Conservation (phyloP, 2,113 vertebrate species). For the Neolamprologus toae region DNA sequence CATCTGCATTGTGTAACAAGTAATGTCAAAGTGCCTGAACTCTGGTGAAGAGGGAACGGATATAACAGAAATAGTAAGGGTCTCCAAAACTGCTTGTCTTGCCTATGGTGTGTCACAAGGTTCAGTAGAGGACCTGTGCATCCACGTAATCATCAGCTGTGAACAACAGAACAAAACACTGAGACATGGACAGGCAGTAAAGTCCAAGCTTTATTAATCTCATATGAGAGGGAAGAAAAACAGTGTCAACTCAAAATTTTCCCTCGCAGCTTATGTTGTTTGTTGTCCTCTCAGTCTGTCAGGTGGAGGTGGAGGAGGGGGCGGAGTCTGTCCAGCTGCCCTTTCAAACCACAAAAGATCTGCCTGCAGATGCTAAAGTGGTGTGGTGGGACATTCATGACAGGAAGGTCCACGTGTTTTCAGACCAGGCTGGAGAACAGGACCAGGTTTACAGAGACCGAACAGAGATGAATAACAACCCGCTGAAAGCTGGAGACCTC, state of each 20-base stretch:
- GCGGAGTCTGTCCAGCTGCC: background rate
- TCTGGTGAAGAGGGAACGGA: rapidly evolving
- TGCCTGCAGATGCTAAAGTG: background rate
- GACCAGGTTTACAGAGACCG: background rate
- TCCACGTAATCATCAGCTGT: background rate
- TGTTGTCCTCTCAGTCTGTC: background rate
- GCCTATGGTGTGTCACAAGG: background rate
- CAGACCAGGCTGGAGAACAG: background rate
- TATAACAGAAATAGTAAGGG: background rate
- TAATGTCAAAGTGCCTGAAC: background rate
- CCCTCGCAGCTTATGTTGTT: background rate
- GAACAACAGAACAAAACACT: background rate
- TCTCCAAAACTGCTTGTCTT: background rate
- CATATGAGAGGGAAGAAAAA: background rate
- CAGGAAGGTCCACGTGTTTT: background rate
- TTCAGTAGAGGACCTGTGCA: background rate
- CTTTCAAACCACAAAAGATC: rapidly evolving
- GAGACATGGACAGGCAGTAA: background rate
- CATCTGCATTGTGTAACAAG: background rate
- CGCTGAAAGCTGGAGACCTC: background rate
- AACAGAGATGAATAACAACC: rapidly evolving
- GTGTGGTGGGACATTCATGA: background rate
- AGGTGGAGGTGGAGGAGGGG: rapidly evolving
- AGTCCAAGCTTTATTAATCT: background rate
- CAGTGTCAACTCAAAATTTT: background rate